Conservation (phyloP, 2,888 invertebrate genomes). For the Hemithea aestivaria region DNA sequence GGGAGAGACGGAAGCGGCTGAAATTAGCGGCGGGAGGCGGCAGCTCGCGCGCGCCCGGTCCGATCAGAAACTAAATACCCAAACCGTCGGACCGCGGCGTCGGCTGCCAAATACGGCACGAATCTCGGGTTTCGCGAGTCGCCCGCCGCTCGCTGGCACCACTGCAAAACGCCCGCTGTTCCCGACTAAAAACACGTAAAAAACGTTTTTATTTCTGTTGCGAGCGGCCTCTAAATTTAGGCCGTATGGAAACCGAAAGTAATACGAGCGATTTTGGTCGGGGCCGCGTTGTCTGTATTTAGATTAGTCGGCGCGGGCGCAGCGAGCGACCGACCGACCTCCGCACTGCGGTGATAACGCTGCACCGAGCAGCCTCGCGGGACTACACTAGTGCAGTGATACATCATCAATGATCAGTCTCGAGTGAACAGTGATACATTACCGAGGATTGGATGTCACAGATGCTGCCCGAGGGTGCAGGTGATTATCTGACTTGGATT, state of each 20-base stretch:
- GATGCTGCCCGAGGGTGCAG: conserved; percentile 72
- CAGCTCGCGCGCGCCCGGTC: conserved; percentile 31
- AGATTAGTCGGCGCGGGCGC: conserved; percentile 63
- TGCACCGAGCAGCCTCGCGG: conserved; percentile 29
- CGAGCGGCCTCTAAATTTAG: conserved; percentile 76
- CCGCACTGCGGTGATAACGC: conserved; percentile 21
- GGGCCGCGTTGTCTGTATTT: conserved; percentile 74
- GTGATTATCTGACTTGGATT: conserved; percentile 56
- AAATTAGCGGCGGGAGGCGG: conserved; percentile 49
- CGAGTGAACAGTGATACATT: conserved; percentile 37
- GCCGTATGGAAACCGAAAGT: conserved; percentile 76
- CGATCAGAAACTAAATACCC: conserved; percentile 69
- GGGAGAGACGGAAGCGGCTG: conserved; percentile 54
- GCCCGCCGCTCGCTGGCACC: conserved; percentile 50
- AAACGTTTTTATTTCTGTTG: conserved; percentile 75
- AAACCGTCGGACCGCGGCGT: conserved; percentile 59
- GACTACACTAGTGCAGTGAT: conserved; percentile 21
- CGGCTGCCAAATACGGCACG: conserved; percentile 74
- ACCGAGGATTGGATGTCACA: conserved; percentile 67
- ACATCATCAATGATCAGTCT: conserved; percentile 38
- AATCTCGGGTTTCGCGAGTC: conserved; percentile 72
- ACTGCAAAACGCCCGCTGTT: conserved; percentile 63
- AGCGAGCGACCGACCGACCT: conserved; percentile 28
- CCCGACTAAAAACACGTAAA: conserved; percentile 76
- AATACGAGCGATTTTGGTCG: conserved; percentile 75